Conservation (phyloP, 2,113 vertebrate genomes). For the Amphiprion percula region DNA sequence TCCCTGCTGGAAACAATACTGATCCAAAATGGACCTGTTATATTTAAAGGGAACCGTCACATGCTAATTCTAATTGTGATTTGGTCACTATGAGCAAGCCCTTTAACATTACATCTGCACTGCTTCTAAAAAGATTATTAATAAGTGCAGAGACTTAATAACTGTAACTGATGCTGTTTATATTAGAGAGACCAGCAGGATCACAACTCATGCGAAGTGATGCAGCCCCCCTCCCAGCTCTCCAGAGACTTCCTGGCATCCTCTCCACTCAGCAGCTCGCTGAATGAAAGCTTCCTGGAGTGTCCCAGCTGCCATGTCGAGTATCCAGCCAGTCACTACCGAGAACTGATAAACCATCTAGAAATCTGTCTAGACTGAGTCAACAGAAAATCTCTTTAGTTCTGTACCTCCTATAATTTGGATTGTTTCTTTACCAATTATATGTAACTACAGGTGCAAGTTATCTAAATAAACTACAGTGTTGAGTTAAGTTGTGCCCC, state of each 20-base stretch:
- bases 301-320: conserved; percentile 87
- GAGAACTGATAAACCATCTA: conserved; percentile 89
- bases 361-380: conserved; percentile 87
- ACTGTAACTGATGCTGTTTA: conserved; percentile 8
- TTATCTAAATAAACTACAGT: conserved; percentile 36
- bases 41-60: not conserved
- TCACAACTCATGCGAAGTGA: conserved; percentile 51
- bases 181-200: conserved; percentile 80
- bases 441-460: not conserved
- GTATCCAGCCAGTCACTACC: conserved; percentile 87
- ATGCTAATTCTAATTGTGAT: not conserved
- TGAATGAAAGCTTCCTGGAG: conserved; percentile 89
- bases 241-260: conserved; percentile 24
- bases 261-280: conserved; percentile 66
- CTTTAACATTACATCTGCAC: not conserved
- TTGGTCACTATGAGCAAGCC: not conserved
- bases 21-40: not conserved
- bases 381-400: not conserved
- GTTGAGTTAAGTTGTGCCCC: conserved; percentile 15
- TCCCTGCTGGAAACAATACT: not conserved
- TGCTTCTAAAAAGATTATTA: not conserved
- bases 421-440: not conserved
- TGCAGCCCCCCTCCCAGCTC: conserved; percentile 73
- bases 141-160: not conserved
- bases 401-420: conserved; percentile 4